phyloP scores from a whole-genome alignment of 2,113 vertebrate species.

The Oxyura jamaicensis region DNA sequence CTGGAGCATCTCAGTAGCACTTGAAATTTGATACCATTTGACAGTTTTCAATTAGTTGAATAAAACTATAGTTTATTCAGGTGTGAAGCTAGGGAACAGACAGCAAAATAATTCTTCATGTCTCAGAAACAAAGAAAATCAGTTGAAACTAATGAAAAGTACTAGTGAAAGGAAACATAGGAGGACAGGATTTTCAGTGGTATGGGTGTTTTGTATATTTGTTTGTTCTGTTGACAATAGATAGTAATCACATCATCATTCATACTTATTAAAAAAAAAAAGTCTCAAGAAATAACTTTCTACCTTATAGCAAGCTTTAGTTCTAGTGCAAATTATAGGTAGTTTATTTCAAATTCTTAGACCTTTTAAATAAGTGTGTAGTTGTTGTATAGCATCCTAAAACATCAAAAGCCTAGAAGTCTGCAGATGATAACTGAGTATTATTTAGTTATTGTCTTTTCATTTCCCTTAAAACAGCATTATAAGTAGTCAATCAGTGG shows the following conservation, averaged over 20 bases:
- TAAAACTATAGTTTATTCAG: not conserved
- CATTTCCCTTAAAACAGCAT: not conserved
- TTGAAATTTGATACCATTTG: not conserved
- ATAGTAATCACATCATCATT: not conserved
- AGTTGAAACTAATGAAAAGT: not conserved
- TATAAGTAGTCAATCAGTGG: not conserved
- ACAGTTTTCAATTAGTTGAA: not conserved
- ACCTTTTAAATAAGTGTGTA: not conserved
- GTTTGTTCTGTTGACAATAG: not conserved
- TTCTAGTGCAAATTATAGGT: not conserved
- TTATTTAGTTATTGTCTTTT: not conserved
- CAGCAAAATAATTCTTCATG: accelerated
- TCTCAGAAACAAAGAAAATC: not conserved
- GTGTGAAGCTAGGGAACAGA: not conserved
- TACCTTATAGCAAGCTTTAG: not conserved
- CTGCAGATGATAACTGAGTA: not conserved
- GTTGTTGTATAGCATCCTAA: not conserved
- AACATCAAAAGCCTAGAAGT: not conserved
- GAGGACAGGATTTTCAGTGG: not conserved
- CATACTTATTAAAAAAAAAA: not conserved
- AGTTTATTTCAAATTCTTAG: not conserved
- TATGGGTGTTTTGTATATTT: not conserved
- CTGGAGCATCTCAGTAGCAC: not conserved
- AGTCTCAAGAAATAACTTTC: not conserved
- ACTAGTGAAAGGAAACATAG: not conserved